phyloP scores from a whole-genome alignment of 1,140 invertebrate genomes.

The Diorhabda carinulata region DNA sequence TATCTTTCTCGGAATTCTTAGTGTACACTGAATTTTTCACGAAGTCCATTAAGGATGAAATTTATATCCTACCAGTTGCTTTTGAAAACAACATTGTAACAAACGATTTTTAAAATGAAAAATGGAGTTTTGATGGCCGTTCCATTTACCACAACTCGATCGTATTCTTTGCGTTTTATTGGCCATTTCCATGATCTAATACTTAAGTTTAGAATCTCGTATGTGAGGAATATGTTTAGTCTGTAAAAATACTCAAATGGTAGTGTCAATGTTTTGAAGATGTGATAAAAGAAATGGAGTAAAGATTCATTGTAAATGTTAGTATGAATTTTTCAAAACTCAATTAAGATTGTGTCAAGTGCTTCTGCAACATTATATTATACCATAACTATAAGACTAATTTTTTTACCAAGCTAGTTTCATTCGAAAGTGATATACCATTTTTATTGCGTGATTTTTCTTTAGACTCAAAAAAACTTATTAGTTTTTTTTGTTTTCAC shows the following conservation, averaged over 20 bases:
- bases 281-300: background rate
- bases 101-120: constrained; percentile 3
- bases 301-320: too few relatives aligned
- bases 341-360: too few relatives aligned
- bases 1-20: too few relatives aligned
- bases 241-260: constrained; percentile 2
- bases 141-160: background rate
- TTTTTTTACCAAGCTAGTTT: too few relatives aligned
- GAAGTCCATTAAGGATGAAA: background rate
- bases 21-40: too few relatives aligned
- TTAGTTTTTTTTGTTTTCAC: too few relatives aligned
- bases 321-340: too few relatives aligned
- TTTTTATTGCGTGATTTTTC: too few relatives aligned
- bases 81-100: constrained; percentile 2
- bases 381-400: too few relatives aligned
- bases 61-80: background rate
- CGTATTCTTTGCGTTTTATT: constrained; percentile 2
- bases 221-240: background rate
- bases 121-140: background rate
- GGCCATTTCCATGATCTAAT: constrained; percentile 2
- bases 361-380: too few relatives aligned
- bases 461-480: too few relatives aligned
- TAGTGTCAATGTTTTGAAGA: background rate
- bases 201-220: background rate
- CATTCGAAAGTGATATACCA: too few relatives aligned